Conservation (phyloP, 2,888 invertebrate genomes). For the Myopa tessellatipennis region DNA sequence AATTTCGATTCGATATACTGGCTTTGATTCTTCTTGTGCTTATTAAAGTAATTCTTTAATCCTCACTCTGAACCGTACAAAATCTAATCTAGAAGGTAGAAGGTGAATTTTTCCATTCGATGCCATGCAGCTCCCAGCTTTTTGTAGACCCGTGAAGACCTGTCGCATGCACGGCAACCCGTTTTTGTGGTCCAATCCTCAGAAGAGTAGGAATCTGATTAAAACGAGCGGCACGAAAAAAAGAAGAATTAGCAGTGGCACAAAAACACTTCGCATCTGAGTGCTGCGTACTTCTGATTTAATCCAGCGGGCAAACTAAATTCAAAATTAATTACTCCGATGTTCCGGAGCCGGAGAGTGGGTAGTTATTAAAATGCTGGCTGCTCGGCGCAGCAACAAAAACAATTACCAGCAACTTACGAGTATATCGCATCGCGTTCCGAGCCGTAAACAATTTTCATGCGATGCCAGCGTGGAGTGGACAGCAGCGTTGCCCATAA, state of each 20-base stretch:
- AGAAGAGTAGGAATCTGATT: too few species aligned
- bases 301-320: background rate
- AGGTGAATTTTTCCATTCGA: too few species aligned
- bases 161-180: too few species aligned
- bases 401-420: background rate
- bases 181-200: too few species aligned
- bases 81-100: too few species aligned
- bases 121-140: too few species aligned
- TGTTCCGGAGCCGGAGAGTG: background rate
- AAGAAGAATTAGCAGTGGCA: background rate
- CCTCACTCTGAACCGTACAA: too few species aligned
- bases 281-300: background rate
- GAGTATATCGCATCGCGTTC: background rate
- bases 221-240: background rate
- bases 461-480: background rate
- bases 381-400: background rate
- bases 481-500: background rate
- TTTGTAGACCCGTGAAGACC: too few species aligned
- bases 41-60: too few species aligned
- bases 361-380: background rate
- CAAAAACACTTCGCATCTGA: background rate
- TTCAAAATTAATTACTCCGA: background rate
- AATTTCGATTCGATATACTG: too few species aligned
- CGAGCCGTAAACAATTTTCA: constrained; percentile 2
- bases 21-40: too few species aligned